Evolutionary conservation across 2,797 vertebrate genomes (phyloP), one percentile per base, ranked within the genome.

Genomic region (Sebastes itinus): DNA sequence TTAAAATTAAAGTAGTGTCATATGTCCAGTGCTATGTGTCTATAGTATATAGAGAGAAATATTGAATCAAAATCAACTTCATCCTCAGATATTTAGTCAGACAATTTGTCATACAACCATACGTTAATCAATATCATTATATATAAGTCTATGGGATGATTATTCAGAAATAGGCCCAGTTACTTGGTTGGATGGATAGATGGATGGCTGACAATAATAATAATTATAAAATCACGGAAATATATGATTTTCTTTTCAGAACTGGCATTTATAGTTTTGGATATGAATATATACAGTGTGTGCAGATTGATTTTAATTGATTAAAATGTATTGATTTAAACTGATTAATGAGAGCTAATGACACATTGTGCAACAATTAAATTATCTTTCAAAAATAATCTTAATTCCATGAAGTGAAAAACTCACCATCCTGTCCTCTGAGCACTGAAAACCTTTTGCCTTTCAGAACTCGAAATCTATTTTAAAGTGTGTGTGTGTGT

Each of bases 401-500:
- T 13, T 14, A 61, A 30, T 22, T 56, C 28, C 18, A 32, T 25
- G 13, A 70, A 52, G 3, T 8, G 5, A 58, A 71, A 23, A 20
- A 38, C 20, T 20, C 55, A 10, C 22, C 35, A 16, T 32, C 12
- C 18, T 25, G n/a, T 63, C 22, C 11, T 18, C 67, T 32, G n/a
- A 61, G 56, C 35, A 69, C 42, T 14, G 11, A 69, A 68, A 80
- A 42, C 30, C n/a, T 61, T 65, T 16, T 63, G 12, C 3, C 54
- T 72, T 38, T 33, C 23, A 71, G 27, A 42, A 63, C 28, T 46
- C 23, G 7, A 64, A 77, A 80, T 81, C 60, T 81, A 71, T 65
- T 22, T 77, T 74, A 59, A 72, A 49, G 27, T 59, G 55, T 74
- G 32, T 71, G n/a, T 52, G 33, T 74, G 14, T 23, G 35, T 65